Evolutionary conservation across 1,140 invertebrate species (phyloP), one percentile per base, ranked within the genome.

Genomic region (Bactericera cockerelli): DNA sequence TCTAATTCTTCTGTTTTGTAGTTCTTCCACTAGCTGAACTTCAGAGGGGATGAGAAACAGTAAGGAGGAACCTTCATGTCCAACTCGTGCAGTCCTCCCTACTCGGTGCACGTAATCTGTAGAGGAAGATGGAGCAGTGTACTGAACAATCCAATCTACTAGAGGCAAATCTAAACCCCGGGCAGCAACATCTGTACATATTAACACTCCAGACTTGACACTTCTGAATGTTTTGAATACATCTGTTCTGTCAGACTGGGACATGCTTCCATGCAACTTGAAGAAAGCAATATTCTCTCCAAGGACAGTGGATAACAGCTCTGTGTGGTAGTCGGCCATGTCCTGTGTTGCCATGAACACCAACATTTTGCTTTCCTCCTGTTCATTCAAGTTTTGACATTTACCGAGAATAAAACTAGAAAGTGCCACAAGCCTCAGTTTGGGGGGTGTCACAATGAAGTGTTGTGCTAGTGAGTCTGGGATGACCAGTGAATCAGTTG

Each of bases 31-130:
- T 68, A 89, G 95, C 53, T 84, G 79, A 3, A 82, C 77, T 75
- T 96, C 92, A 59, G 83, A 80, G 2, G 92, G 89, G 11, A 86
- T 78, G 8, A 96, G 71, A 64, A 96, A 88, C 59, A 93, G 75
- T 1, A 89, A 74, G 0, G 91, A 85, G 0, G 80, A 76, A 0
- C 93, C 89, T 8, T 82, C 81, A 28, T 85, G 82, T 8, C 91
- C 90, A 16, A 86, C 81, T 24, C 89, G 78, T 1, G 85, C 86
- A 0, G 87, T 90, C 61, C 88, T 73, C 1, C 89, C 89, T 54
- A 92, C 84, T 38, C 89, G 76, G 73, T 98, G 93, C n/a, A 97
- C 88, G 73, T 96, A 96, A 72, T 96, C 93, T 22, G 90, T 84
- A 13, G 89, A 83, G 19, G 87, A 87, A 25, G 83, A 77, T 0